Evolutionary conservation across 2,888 invertebrate genomes (phyloP).

Genomic region (Cheilosia vernalis): DNA sequence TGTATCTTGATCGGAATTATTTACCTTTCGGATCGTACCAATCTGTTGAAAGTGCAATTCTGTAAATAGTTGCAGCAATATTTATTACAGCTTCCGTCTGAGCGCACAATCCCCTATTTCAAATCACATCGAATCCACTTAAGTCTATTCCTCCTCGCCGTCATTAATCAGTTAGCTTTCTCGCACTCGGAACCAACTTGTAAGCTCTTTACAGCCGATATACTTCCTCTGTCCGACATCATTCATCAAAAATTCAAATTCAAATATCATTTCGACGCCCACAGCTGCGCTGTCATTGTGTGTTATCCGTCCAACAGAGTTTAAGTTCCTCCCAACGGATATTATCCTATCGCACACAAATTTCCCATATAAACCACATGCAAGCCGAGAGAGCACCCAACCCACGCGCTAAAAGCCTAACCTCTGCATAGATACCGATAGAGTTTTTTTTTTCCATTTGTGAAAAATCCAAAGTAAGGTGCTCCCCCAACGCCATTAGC

Average conservation of each 20-base stretch:
- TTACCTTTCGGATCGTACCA: too few species aligned
- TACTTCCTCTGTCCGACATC: conserved; percentile 38
- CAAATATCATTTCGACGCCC: conserved; percentile 32
- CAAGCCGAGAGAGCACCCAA: conserved; percentile 9
- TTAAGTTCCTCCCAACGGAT: background rate
- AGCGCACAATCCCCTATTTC: too few species aligned
- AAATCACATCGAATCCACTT: conserved; percentile 20
- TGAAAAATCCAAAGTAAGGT: conserved; percentile 25
- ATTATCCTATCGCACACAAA: conserved; percentile 8
- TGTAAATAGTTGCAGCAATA: too few species aligned
- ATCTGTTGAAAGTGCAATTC: too few species aligned
- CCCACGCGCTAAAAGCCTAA: conserved; percentile 34
- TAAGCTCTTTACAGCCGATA: conserved; percentile 31
- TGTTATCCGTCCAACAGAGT: too few species aligned
- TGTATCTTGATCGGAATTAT: too few species aligned
- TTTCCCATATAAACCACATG: conserved; percentile 6
- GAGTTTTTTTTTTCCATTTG: background rate
- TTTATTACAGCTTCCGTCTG: too few species aligned
- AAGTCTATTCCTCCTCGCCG: background rate
- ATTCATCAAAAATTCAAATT: conserved; percentile 31
- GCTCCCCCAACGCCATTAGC: conserved; percentile 35
- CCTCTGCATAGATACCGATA: background rate
- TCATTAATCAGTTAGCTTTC: background rate
- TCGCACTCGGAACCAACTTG: conserved; percentile 16
- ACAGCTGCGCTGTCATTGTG: conserved; percentile 18